phyloP scores from a whole-genome alignment of 1,140 invertebrate genomes.

The Trichonephila inaurata region DNA sequence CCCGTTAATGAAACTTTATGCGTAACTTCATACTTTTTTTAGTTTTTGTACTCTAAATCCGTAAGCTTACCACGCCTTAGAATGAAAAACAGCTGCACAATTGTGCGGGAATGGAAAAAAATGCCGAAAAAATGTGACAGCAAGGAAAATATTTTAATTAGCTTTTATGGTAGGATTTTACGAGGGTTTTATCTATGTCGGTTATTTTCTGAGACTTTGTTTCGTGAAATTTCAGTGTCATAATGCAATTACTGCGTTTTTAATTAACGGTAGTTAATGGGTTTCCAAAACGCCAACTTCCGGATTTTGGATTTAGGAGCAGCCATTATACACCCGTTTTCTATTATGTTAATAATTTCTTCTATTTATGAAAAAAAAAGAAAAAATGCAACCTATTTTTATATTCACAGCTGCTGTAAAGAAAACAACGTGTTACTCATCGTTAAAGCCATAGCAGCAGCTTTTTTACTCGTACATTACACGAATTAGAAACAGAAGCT shows the following conservation, averaged over 20 bases:
- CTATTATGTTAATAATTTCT: not conserved
- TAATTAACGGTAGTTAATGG: constrained; percentile 6
- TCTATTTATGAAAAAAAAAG: not conserved
- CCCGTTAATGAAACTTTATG: constrained; percentile 48
- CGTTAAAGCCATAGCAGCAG: too few relatives aligned
- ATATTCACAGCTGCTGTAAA: not conserved
- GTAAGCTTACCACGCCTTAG: not conserved
- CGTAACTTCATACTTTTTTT: constrained; percentile 36
- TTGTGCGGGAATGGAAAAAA: not conserved
- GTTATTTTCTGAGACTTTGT: constrained; percentile 46
- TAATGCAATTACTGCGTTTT: constrained; percentile 55
- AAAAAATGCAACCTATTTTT: not conserved
- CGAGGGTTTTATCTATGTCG: constrained; percentile 44
- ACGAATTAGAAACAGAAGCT: too few relatives aligned
- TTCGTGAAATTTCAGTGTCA: constrained; percentile 22
- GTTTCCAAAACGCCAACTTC: constrained; percentile 14
- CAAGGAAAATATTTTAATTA: constrained; percentile 51
- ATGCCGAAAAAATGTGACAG: constrained; percentile 27
- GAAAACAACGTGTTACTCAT: not conserved
- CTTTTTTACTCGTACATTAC: too few relatives aligned
- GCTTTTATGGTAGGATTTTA: constrained; percentile 53
- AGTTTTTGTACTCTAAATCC: constrained; percentile 13
- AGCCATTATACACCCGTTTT: not conserved
- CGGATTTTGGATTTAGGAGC: constrained; percentile 11
- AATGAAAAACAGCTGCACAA: constrained; percentile 3